Conservation (phyloP, 1,140 invertebrate genomes). For the Asbolus verrucosus region DNA sequence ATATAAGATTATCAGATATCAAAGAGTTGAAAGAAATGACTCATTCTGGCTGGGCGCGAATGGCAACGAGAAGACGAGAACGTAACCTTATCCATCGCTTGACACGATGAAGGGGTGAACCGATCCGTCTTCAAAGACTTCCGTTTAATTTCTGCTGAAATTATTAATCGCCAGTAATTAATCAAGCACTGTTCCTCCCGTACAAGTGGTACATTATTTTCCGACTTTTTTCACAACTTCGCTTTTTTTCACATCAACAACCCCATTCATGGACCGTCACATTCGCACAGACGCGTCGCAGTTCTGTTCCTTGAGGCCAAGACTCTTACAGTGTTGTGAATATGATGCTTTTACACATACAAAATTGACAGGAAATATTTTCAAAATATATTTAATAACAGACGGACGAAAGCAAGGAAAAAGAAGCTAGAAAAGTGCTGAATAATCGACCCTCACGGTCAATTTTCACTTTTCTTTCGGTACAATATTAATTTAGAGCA, state of each 20-base stretch:
- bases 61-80: conserved; percentile 40
- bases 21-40: conserved; percentile 43
- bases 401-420: no score
- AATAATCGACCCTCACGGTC: no score
- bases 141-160: conserved; percentile 44
- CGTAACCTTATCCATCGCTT: conserved; percentile 43
- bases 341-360: no score
- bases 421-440: no score
- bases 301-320: no score
- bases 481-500: neutral
- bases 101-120: conserved; percentile 44
- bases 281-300: no score
- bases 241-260: conserved; percentile 8
- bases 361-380: no score
- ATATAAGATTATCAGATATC: conserved; percentile 45
- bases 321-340: no score
- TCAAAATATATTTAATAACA: no score
- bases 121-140: conserved; percentile 45
- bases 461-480: no score
- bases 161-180: conserved; percentile 44
- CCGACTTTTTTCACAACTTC: conserved; percentile 28
- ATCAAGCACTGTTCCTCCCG: conserved; percentile 33
- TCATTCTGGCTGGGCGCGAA: conserved; percentile 36
- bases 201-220: conserved; percentile 36
- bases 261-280: neutral